phyloP scores from a whole-genome alignment of 1,140 invertebrate genomes.

The Scaptomyza graminum region DNA sequence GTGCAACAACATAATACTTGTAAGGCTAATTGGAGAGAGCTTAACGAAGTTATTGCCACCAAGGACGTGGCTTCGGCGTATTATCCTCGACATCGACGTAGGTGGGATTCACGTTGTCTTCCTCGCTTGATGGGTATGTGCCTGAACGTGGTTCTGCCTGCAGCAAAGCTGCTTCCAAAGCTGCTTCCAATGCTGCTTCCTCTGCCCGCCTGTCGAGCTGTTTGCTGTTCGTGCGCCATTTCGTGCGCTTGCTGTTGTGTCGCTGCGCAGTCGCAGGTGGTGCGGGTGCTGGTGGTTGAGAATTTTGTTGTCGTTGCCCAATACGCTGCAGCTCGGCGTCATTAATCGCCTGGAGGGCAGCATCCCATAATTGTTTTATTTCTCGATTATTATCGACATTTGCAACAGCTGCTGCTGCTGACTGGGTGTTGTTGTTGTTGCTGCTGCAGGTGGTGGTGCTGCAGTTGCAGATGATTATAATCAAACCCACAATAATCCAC shows the following conservation, averaged over 20 bases:
- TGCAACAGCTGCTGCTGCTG: neutral
- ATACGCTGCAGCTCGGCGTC: slow-evolving; percentile 43
- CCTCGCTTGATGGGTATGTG: slow-evolving; percentile 12
- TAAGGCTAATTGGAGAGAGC: too few relatives aligned
- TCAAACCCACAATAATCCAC: slow-evolving; percentile 25
- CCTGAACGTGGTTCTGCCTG: neutral
- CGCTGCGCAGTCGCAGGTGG: slow-evolving; percentile 21
- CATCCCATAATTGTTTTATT: slow-evolving; percentile 26
- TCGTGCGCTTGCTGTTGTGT: slow-evolving; percentile 52
- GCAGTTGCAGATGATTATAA: slow-evolving; percentile 6
- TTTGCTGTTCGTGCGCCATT: slow-evolving; percentile 43
- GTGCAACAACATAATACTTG: neutral
- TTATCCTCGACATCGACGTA: slow-evolving; percentile 50
- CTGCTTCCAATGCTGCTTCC: neutral
- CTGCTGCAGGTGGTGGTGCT: slow-evolving; percentile 5
- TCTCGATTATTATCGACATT: slow-evolving; percentile 11
- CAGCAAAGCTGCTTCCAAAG: neutral
- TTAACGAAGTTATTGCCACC: slow-evolving; percentile 45
- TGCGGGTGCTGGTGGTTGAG: neutral
- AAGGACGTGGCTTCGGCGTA: neutral
- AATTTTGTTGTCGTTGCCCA: neutral
- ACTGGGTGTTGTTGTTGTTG: neutral
- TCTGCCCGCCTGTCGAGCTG: neutral
- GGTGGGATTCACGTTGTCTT: slow-evolving; percentile 26
- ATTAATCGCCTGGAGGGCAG: slow-evolving; percentile 47